Evolutionary conservation across 2,888 invertebrate species (phyloP).

Genomic region (Aphodius sticticus): DNA sequence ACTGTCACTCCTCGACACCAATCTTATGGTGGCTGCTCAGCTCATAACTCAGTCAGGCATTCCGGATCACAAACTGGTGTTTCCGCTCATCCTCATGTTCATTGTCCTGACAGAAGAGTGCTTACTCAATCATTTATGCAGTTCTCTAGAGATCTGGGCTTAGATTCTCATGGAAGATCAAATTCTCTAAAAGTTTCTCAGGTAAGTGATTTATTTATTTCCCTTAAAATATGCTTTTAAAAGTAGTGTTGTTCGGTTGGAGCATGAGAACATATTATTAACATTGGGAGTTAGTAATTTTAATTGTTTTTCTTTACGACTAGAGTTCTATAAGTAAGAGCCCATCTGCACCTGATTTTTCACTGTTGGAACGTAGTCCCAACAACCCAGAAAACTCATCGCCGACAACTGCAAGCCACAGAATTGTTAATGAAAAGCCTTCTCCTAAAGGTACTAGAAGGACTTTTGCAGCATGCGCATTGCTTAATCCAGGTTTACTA

Average conservation of each 20-base stretch:
- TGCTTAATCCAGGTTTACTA: conserved; percentile 70
- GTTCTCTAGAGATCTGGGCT: conserved; percentile 61
- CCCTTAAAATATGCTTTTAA: conserved; percentile 15
- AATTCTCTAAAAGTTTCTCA: conserved; percentile 52
- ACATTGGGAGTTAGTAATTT: not conserved
- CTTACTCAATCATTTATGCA: conserved; percentile 63
- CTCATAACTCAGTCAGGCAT: conserved; percentile 54
- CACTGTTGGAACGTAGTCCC: conserved; percentile 56
- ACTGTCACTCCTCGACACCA: conserved; percentile 30
- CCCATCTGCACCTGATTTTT: conserved; percentile 69
- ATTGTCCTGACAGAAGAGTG: conserved; percentile 32
- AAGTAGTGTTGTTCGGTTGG: conserved; percentile 7
- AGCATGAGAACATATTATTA: conserved; percentile 8
- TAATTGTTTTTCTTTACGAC: conserved; percentile 32
- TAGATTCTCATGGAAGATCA: conserved; percentile 49
- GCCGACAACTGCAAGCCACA: conserved; percentile 35
- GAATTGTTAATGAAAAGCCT: conserved; percentile 40
- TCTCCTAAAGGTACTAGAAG: conserved; percentile 45
- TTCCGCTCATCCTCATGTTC: conserved; percentile 37
- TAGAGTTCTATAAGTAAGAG: conserved; percentile 61
- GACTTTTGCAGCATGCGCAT: conserved; percentile 62
- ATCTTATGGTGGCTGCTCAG: conserved; percentile 41
- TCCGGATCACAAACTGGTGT: conserved; percentile 54
- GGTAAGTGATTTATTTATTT: conserved; percentile 39
- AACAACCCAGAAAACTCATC: conserved; percentile 44